Percentiles rank a stretch among this genome's conserved stretches.
phyloP scores from a whole-genome alignment of 1,140 invertebrate genomes.

The Drosophila tani region DNA sequence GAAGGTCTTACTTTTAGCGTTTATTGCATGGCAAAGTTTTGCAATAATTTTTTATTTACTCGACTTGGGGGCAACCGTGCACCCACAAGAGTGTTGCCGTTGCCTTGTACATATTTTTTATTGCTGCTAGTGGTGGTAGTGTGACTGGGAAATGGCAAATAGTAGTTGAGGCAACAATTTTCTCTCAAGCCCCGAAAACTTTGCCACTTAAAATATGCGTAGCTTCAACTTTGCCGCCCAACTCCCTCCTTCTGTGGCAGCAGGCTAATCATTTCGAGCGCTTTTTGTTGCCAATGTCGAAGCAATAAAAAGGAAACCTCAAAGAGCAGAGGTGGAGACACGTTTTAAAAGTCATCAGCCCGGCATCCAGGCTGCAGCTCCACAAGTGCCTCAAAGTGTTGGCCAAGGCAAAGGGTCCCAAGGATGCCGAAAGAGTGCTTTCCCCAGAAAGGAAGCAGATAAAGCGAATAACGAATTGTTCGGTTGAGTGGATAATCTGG shows the following conservation, averaged over 20 bases:
- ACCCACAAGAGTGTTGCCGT: constrained; percentile 7
- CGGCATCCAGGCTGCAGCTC: constrained; percentile 6
- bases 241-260: not conserved
- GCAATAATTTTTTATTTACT: constrained; percentile 83
- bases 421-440: constrained; percentile 18
- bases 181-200: constrained; percentile 39
- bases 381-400: constrained; percentile 32
- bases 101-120: constrained; percentile 60
- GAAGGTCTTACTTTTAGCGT: constrained; percentile 80
- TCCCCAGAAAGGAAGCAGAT: constrained; percentile 7
- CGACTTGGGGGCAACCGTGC: constrained; percentile 26
- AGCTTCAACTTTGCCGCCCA: constrained; percentile 21
- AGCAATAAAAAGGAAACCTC: constrained; percentile 51
- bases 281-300: constrained; percentile 48
- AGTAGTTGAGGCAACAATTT: constrained; percentile 74
- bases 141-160: constrained; percentile 68
- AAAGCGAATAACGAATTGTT: constrained; percentile 35
- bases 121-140: constrained; percentile 61
- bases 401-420: constrained; percentile 16
- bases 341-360: constrained; percentile 66
- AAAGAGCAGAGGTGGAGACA: constrained; percentile 31
- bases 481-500: constrained; percentile 29
- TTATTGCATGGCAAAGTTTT: constrained; percentile 76
- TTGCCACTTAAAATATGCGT: constrained; percentile 81
- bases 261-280: constrained; percentile 53